These are phyloP conservation scores for Noctuana brunneofusca DNA, from an alignment of 2,888 invertebrate genomes.

Conservation along the genomic window DNA sequence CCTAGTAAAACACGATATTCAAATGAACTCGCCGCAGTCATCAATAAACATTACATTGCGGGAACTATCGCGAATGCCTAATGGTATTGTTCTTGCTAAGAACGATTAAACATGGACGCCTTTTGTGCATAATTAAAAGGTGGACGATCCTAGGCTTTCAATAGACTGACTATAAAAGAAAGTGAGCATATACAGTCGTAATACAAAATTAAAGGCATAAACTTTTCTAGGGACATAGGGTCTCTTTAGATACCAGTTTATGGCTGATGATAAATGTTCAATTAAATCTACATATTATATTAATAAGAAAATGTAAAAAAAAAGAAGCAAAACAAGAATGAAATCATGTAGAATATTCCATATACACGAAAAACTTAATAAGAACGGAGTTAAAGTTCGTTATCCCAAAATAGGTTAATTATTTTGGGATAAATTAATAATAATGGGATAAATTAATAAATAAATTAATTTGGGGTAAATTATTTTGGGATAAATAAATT, in stretches of 20 bases:
- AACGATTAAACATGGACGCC: constrained; percentile 13
- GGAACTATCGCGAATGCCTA: constrained; percentile 29
- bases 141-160: neutral
- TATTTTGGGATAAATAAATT: too few species aligned
- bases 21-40: constrained; percentile 31
- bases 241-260: neutral
- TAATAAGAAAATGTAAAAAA: neutral
- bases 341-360: neutral
- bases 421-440: too few species aligned
- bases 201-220: too few species aligned
- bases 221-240: too few species aligned
- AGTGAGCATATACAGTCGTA: too few species aligned
- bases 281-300: too few species aligned
- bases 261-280: too few species aligned
- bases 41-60: constrained; percentile 31
- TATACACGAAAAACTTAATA: neutral
- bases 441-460: too few species aligned
- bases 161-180: neutral
- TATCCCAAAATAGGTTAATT: too few species aligned
- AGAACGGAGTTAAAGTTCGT: constrained; percentile 1
- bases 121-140: constrained; percentile 20
- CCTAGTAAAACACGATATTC: constrained; percentile 31
- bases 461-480: too few species aligned
- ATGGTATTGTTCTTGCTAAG: constrained; percentile 17
- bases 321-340: neutral